A percentile compares a stretch with the other conserved stretches of the same genome.
These are phyloP conservation scores for Eueides isabella DNA, from an alignment of 1,140 invertebrate species.

Conservation along the genomic window DNA sequence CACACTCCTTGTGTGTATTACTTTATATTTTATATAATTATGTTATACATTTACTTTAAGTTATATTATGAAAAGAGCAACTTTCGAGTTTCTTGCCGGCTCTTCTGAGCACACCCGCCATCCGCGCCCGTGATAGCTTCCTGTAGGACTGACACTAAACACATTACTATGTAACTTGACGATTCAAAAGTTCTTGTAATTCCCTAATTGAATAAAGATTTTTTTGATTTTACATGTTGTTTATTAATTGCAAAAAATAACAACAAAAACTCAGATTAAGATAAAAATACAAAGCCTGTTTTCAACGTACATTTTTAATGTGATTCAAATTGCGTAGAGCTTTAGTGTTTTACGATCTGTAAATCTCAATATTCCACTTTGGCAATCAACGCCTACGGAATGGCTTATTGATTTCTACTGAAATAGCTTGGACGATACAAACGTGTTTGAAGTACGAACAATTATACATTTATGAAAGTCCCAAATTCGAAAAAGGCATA, in stretches of 20 bases:
- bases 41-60: no score
- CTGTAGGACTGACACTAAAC: no score
- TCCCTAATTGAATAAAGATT: no score
- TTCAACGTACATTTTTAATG: neutral
- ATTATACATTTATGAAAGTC: neutral
- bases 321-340: neutral
- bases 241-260: neutral
- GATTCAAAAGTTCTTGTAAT: no score
- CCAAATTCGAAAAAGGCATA: neutral
- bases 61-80: no score
- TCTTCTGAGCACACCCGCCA: no score
- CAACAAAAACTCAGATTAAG: neutral
- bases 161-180: no score
- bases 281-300: neutral
- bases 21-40: no score
- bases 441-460: neutral
- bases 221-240: neutral
- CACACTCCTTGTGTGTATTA: no score
- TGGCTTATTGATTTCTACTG: slow-evolving; percentile 1
- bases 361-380: slow-evolving; percentile 4
- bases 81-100: no score
- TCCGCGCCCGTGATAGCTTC: no score
- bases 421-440: slow-evolving; percentile 4
- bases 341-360: slow-evolving; percentile 10
- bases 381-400: neutral